Evolutionary conservation across 2,888 invertebrate genomes (phyloP), one percentile per base, ranked within the genome.

Genomic region (Steromphala cineraria): DNA sequence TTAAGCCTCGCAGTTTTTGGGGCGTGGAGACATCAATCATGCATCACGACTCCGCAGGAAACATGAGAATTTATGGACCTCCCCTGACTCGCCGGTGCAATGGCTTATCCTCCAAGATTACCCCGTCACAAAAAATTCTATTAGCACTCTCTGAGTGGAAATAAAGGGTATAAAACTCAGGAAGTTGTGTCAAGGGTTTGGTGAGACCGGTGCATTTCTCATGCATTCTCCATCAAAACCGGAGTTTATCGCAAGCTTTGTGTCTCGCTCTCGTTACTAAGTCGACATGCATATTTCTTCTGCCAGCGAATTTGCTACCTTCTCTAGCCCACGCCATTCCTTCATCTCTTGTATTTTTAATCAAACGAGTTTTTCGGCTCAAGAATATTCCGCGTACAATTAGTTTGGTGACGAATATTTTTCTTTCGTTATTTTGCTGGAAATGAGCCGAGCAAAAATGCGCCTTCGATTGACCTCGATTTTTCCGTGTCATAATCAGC

Each of bases 381-480:
- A 24, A 24, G 28, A 62, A 62, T 62, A 28, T 62, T 17, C 62
- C 62, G 24, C 21, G 62, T 62, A 62, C 62, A 62, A 62, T 62
- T 62, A 62, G 62, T 62, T 62, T 62, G 28, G 62, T 24, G 62
- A 62, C 62, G 62, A 62, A 62, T 62, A 28, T 62, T 62, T 56
- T 62, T 24, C 62, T 24, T 21, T 28, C 24, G 62, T 62, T 62
- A 62, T 62, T 21, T 62, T 28, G 24, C 24, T 28, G 62, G 28
- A 28, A 24, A 62, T 13, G 62, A 13, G 24, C 24, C 21, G 21
- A 7, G 46, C 15, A 62, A 28, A 62, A 62, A 62, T 62, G 56
- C 4, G 24, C 21, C 62, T 24, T 28, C 15, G 62, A 19, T 10
- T 62, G 62, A 62, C 62, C 62, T 28, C 28, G 28, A 24, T 13